Evolutionary conservation across 2,888 invertebrate species (phyloP).

Genomic region (Papilio elwesi): DNA sequence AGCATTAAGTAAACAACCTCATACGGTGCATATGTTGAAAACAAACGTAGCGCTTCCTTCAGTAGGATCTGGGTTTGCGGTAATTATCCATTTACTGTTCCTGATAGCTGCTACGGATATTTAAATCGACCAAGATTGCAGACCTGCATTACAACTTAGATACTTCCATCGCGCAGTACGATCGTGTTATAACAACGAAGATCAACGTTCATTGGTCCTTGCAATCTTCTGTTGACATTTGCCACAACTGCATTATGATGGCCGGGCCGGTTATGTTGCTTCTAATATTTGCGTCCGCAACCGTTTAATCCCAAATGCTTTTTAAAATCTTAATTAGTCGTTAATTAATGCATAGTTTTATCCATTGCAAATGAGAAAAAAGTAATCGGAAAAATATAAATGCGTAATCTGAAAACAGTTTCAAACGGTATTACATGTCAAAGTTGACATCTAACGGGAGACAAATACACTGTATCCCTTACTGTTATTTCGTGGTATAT

Average conservation of each 20-base stretch:
- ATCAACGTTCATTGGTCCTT: conserved; percentile 47
- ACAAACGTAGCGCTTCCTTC: conserved; percentile 51
- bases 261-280: conserved; percentile 40
- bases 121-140: conserved; percentile 52
- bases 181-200: conserved; percentile 36
- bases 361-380: no score
- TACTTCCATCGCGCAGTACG: not conserved
- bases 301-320: conserved; percentile 17
- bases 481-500: no score
- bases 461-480: no score
- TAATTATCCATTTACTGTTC: conserved; percentile 62
- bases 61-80: conserved; percentile 51
- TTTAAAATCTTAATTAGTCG: conserved; percentile 24
- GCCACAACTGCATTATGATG: conserved; percentile 60
- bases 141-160: conserved; percentile 22
- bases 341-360: not conserved
- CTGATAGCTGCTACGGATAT: conserved; percentile 57
- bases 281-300: conserved; percentile 35
- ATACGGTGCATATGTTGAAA: not conserved
- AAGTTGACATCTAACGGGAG: no score
- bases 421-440: no score
- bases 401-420: no score
- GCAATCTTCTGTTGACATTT: conserved; percentile 56
- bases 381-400: no score
- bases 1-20: not conserved